Conservation (phyloP, 2,113 vertebrate species). For the Eretmochelys imbricata region DNA sequence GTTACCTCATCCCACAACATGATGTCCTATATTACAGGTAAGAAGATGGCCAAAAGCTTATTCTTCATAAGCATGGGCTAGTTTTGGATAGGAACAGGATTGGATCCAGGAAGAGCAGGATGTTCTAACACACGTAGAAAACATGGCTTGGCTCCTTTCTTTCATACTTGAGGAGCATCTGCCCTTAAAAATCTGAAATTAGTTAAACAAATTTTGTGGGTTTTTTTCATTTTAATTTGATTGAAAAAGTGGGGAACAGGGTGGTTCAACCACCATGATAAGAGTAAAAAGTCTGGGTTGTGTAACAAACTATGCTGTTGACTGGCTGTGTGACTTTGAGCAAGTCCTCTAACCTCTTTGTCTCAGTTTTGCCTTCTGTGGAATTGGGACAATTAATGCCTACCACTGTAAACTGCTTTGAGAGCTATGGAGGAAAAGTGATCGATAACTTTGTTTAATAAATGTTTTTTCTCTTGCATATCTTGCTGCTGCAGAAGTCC, state of each 20-base stretch:
- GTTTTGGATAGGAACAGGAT: background rate
- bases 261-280: background rate
- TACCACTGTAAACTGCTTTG: background rate
- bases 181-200: background rate
- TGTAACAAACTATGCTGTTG: background rate
- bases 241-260: background rate
- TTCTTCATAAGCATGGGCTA: background rate
- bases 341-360: background rate
- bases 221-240: background rate
- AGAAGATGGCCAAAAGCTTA: background rate
- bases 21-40: background rate
- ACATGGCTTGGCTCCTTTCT: background rate
- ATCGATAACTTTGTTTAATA: background rate
- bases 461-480: background rate
- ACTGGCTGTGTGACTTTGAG: fast-evolving
- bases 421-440: background rate
- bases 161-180: background rate
- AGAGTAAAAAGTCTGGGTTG: background rate
- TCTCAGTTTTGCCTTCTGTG: background rate
- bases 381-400: background rate
- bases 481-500: background rate
- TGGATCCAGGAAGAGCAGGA: background rate
- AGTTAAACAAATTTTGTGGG: background rate
- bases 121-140: background rate
- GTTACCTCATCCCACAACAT: background rate